Percentiles rank a stretch among this genome's conserved stretches.
phyloP scores from a whole-genome alignment of 2,113 vertebrate genomes.

The Noctilio leporinus region DNA sequence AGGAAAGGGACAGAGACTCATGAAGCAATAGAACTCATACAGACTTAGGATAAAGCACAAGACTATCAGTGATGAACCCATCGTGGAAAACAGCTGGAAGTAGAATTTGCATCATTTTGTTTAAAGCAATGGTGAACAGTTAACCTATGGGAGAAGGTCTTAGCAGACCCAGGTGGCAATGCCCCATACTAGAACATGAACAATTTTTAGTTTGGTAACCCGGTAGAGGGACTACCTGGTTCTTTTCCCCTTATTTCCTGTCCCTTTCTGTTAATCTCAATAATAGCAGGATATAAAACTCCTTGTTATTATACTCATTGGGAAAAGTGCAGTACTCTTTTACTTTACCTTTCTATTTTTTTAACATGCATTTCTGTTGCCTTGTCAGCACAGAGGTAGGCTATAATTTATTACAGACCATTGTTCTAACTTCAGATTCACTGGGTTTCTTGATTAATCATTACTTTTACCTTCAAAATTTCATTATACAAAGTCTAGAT shows the following conservation, averaged over 20 bases:
- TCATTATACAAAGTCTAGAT: not conserved
- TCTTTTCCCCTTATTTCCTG: not conserved
- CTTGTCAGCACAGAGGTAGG: not conserved
- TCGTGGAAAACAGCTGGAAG: not conserved
- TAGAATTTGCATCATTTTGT: not conserved
- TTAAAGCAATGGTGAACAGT: not conserved
- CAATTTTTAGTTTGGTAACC: not conserved
- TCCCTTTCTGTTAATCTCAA: not conserved
- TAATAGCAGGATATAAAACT: not conserved
- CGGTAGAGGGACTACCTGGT: not conserved
- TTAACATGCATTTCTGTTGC: not conserved
- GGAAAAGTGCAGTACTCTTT: not conserved
- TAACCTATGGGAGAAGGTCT: not conserved
- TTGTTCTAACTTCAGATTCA: not conserved
- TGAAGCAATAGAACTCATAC: not conserved
- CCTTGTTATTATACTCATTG: not conserved
- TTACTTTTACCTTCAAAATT: not conserved
- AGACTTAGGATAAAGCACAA: not conserved
- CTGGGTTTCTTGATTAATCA: not conserved
- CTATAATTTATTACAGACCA: not conserved
- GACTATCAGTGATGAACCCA: not conserved
- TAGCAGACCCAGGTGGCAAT: not conserved
- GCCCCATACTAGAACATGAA: not conserved
- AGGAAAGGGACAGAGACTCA: not conserved
- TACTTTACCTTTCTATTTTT: not conserved